Evolutionary conservation across 1,140 invertebrate genomes (phyloP), one percentile per base, ranked within the genome.

Genomic region (Chelonus insularis): DNA sequence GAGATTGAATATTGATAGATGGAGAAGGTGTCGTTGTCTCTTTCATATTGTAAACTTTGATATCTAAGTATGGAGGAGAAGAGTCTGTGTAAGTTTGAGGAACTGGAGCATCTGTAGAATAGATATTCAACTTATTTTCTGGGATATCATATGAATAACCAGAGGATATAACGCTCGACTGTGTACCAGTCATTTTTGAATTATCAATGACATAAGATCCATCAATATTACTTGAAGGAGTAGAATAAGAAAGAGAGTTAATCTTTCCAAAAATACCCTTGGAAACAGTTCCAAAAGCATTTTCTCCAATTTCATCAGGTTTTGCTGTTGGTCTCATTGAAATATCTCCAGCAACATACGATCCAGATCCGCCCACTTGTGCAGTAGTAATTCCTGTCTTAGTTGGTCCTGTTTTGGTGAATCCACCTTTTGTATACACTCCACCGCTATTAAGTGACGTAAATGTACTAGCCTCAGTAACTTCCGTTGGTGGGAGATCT

Each of bases 321-420:
- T 71, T 64, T 0, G 69, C 67, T 29, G 64, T 65, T 1, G 71
- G 72, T 37, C 67, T 59, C 1, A 57, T 56, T 8, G 54, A 41
- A 34, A 65, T 55, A 2, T 71, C 66, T 4, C 72, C 72, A 12
- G 72, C 62, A 1, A 77, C 70, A 20, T 79, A 82, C 37, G 67
- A 76, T 2, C 73, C 79, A 50, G 71, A 74, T 1, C 78, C 79
- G 8, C 79, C 77, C 11, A 80, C 50, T 52, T 78, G 65, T 14
- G 78, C 78, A 3, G 74, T 79, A 0, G 74, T 78, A 16, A 78
- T 75, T 4, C 79, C 77, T 4, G 80, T 81, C 32, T 71, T 78
- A 0, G 80, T 81, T 12, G 68, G 64, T n/a, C 77, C 78, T 4
- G 72, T 76, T 66, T 82, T 82, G 0, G 79, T 78, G 14, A 78